Evolutionary conservation across 2,888 invertebrate species (phyloP), one percentile per base, ranked within the genome.

Genomic region (Tachina grossa): DNA sequence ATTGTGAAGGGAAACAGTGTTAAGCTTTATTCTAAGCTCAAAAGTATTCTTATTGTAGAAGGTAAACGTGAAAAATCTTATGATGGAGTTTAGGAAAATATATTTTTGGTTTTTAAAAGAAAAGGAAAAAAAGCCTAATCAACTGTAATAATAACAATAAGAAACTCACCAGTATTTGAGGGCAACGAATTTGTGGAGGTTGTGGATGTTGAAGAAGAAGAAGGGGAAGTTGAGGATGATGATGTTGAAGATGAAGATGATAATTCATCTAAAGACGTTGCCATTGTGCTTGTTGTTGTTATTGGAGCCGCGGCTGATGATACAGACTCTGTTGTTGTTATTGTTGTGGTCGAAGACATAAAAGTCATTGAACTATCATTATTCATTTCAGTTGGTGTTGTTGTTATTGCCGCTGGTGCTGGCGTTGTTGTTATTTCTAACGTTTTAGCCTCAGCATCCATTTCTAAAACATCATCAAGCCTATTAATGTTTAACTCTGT

Each of bases 341-440:
- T 49, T 9, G 63, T 63, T 55, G 39, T 77, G 9, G 81, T 61
- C 16, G 78, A 80, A 74, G 87, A 87, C 43, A 68, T 53, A 49
- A 81, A 81, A 88, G 89, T 89, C 89, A 87, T 88, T 89, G 89
- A 88, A 89, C 89, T 84, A 85, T 85, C 87, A 61, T 68, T 84
- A 77, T 84, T 80, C 59, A 68, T 74, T 71, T 77, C 74, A 69
- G 69, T 71, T 76, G 86, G 69, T 55, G 53, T 55, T 57, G 51
- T 57, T 76, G 80, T 63, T 61, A 41, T 49, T 31, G 72, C 43
- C 55, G 66, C 5, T 72, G 31, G 51, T 72, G 69, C 49, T 74
- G 69, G 39, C 19, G 59, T 69, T 72, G 69, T 69, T 74, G 72
- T 49, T 77, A 61, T 75, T 76, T 84, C 75, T 75, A 84, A 84